phyloP scores from a whole-genome alignment of 2,797 vertebrate genomes.

The Esox lucius region DNA sequence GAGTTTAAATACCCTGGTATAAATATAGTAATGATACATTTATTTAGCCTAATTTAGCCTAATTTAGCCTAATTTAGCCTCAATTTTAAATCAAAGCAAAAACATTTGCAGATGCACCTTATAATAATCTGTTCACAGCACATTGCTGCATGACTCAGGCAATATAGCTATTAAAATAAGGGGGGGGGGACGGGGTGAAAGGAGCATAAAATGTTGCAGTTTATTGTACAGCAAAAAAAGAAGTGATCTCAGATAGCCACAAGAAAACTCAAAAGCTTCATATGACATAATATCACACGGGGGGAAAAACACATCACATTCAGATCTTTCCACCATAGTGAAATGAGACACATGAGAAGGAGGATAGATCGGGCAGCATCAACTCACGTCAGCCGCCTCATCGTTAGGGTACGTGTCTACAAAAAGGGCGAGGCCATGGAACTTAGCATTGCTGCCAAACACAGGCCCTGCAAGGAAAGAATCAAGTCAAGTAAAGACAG shows the following conservation, averaged over 20 bases:
- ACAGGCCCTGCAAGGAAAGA: constrained; percentile 84
- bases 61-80: background rate
- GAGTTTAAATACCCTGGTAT: no score
- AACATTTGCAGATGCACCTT: background rate
- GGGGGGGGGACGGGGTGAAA: no score
- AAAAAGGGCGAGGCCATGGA: constrained; percentile 93
- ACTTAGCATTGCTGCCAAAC: constrained; percentile 92
- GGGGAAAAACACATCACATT: background rate
- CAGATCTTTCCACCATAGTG: background rate
- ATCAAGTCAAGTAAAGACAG: constrained; percentile 50
- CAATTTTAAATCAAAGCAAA: background rate
- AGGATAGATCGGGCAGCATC: constrained; percentile 30
- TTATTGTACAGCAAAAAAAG: background rate
- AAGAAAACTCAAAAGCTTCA: background rate
- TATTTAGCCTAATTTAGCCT: no score
- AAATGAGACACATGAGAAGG: background rate
- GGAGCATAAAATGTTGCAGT: background rate
- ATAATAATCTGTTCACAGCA: background rate
- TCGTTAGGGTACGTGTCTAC: constrained; percentile 97
- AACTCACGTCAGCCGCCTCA: constrained; percentile 90
- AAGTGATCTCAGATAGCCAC: background rate
- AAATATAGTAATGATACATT: no score
- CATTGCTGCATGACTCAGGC: background rate
- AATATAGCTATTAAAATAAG: no score
- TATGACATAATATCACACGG: background rate